Base-by-base conservation (phyloP, 2,797 vertebrate genomes). In the Onychomys torridus region DNA sequence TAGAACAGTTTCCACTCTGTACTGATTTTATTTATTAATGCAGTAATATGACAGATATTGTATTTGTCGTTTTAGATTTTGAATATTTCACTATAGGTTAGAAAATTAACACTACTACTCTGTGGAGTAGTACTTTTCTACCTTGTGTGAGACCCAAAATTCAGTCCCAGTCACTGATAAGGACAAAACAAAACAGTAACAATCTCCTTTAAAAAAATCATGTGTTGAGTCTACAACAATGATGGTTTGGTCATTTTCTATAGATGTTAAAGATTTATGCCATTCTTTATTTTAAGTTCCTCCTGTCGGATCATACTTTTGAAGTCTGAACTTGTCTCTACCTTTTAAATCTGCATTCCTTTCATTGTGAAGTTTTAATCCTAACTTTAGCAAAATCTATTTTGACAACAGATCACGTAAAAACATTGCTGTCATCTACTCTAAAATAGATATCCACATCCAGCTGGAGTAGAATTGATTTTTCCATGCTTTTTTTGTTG, bases 301-400 rank as follows among this genome's bases (percentile, higher is more conserved):
- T 95, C 67, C 84, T 69, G 82, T 13, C 19, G 49, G 13, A 75
- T n/a, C n/a, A 96, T 61, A 85, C 37, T 97, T 94, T 86, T 49
- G 57, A 97, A 37, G 32, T 78, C 49, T 95, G 79, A 82, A 96
- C 52, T 94, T 23, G 81, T 83, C 78, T 79, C 32, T 91, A 34
- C 34, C 96, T 94, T 90, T 95, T 81, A 96, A 96, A 37, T 84
- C 93, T 95, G 61, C n/a, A 43, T 93, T 94, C 69, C 12, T 77
- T 63, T 32, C 77, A 65, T 65, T 75, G 6, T 89, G 19, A 91
- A 43, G 9, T 63, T 92, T 46, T 95, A 75, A 71, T 46, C 57
- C 34, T 95, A 92, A 40, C 4, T 83, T 95, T 29, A 85, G 25
- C 11, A 97, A 96, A 90, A 17, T 21, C 37, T 49, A 32, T 83